Percentiles rank a stretch among this genome's conserved stretches.
These are phyloP conservation scores for Holacanthella duospinosa DNA, from an alignment of 2,888 invertebrate species.

Conservation along the genomic window DNA sequence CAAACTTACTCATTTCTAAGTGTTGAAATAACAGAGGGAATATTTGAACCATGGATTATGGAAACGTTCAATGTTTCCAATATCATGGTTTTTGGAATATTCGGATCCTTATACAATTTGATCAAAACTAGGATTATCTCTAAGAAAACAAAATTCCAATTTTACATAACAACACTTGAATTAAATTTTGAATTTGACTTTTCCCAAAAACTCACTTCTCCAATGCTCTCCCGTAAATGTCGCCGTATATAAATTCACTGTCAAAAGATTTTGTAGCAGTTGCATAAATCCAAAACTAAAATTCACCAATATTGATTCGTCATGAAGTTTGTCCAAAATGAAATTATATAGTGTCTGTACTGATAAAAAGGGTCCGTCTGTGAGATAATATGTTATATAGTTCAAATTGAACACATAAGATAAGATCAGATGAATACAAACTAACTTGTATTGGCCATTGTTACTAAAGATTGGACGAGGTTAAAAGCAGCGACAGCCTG, in stretches of 20 bases:
- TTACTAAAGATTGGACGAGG: background rate
- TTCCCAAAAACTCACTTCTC: too few relatives aligned
- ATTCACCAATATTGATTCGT: background rate
- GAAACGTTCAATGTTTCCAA: conserved; percentile 17
- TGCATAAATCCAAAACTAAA: background rate
- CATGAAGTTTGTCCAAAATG: background rate
- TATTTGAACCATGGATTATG: conserved; percentile 24
- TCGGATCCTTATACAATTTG: background rate
- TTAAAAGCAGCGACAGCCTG: background rate
- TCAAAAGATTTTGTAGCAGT: background rate
- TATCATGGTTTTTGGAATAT: background rate
- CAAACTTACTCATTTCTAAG: conserved; percentile 25
- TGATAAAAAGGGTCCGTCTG: background rate
- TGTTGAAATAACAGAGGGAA: conserved; percentile 16
- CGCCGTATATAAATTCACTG: background rate
- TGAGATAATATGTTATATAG: background rate
- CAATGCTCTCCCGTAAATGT: background rate
- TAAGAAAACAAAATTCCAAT: background rate
- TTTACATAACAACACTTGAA: too few relatives aligned
- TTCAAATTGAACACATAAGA: background rate
- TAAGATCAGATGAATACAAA: background rate
- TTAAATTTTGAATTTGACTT: background rate
- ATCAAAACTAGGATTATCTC: background rate
- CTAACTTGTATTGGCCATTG: conserved; percentile 7
- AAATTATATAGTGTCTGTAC: background rate